Percentiles rank a stretch among this genome's conserved stretches.
These are phyloP conservation scores for Caiman crocodilus DNA, from an alignment of 2,797 vertebrate species.

Conservation along the genomic window DNA sequence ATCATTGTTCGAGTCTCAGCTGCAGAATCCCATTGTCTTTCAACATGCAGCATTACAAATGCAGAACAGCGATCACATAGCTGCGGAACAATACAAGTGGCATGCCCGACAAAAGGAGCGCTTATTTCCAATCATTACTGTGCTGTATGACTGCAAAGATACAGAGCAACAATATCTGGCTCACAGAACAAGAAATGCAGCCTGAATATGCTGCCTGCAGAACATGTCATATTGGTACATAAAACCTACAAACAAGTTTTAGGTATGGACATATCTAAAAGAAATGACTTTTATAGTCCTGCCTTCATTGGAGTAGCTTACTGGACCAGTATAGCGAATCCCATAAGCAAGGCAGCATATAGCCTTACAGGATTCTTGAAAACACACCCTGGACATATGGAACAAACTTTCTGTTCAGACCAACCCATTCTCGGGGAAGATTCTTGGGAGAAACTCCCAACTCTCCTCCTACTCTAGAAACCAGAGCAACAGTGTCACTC, in stretches of 20 bases:
- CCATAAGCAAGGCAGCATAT: neutral
- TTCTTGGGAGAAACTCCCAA: neutral
- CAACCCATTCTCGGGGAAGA: neutral
- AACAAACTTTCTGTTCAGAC: neutral
- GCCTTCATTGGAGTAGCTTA: neutral
- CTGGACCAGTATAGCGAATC: no score
- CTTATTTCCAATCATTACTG: neutral
- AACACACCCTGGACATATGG: neutral
- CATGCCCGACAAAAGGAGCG: neutral
- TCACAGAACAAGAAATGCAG: no score
- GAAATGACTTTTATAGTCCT: neutral
- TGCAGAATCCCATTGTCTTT: neutral
- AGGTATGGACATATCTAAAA: neutral
- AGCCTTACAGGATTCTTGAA: neutral
- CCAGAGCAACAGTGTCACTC: neutral
- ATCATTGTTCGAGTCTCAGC: neutral
- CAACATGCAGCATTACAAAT: neutral
- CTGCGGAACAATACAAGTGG: neutral
- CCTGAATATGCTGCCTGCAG: neutral
- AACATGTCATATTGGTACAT: neutral
- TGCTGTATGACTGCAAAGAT: neutral
- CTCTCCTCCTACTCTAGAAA: fast-evolving
- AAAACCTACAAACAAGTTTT: neutral
- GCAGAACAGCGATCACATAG: neutral
- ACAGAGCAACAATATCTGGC: neutral